Conservation (phyloP, 2,888 invertebrate species). For the Cephus pulcher region DNA sequence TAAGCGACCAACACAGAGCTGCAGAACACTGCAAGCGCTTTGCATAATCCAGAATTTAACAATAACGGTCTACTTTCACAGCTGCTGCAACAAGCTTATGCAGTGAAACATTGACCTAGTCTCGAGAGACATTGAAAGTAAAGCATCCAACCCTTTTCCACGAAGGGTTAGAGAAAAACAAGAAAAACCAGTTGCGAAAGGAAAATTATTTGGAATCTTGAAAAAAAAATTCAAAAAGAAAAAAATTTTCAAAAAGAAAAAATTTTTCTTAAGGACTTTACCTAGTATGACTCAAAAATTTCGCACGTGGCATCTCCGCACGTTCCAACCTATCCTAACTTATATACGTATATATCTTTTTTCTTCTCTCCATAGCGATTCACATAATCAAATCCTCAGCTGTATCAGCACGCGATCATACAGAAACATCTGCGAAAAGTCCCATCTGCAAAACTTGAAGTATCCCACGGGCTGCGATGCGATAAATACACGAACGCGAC, state of each 20-base stretch:
- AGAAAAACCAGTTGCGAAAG: not conserved
- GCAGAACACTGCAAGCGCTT: slow-evolving; percentile 39
- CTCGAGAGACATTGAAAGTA: slow-evolving; percentile 33
- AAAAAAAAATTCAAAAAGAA: too few relatives aligned
- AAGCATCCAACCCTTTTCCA: not conserved
- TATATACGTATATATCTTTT: not conserved
- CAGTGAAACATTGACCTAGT: slow-evolving; percentile 50
- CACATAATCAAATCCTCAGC: not conserved
- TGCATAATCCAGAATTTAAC: slow-evolving; percentile 52
- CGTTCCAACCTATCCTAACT: not conserved
- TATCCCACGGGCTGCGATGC: slow-evolving; percentile 38
- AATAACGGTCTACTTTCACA: slow-evolving; percentile 30
- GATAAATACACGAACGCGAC: not conserved
- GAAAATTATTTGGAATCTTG: not conserved
- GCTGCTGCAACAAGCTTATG: slow-evolving; percentile 28
- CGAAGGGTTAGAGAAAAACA: not conserved
- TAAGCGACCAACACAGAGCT: slow-evolving; percentile 30
- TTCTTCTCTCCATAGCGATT: not conserved
- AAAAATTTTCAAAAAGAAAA: not conserved
- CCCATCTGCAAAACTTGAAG: slow-evolving; percentile 35
- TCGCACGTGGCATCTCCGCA: not conserved
- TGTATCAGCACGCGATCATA: slow-evolving; percentile 5
- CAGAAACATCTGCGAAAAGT: slow-evolving; percentile 31
- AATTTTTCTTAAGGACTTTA: not conserved
- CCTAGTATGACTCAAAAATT: not conserved